These are phyloP conservation scores for Oeneis ivallda DNA, from an alignment of 2,888 invertebrate genomes.

Conservation along the genomic window DNA sequence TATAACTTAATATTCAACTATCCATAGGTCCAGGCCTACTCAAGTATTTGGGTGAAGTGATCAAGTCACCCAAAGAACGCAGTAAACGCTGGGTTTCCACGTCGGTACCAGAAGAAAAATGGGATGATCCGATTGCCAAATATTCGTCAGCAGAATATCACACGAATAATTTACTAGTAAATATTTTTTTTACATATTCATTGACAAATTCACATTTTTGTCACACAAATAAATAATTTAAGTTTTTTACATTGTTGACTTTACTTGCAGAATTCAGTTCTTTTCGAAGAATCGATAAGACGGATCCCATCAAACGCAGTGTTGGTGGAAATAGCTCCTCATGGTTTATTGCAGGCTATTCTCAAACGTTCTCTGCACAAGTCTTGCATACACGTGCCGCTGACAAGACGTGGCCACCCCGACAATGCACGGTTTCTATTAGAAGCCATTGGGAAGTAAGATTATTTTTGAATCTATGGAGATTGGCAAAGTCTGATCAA, in stretches of 20 bases:
- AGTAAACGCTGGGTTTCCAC: slow-evolving; percentile 90
- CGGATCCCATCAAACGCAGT: slow-evolving; percentile 90
- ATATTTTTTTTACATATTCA: slow-evolving; percentile 18
- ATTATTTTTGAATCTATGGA: not conserved
- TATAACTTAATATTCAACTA: not conserved
- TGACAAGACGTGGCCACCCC: slow-evolving; percentile 86
- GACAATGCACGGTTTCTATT: slow-evolving; percentile 82
- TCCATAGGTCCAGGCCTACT: slow-evolving; percentile 74
- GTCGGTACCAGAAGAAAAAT: slow-evolving; percentile 85
- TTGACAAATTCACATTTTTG: not conserved
- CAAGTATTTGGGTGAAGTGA: slow-evolving; percentile 80
- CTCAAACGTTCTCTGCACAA: slow-evolving; percentile 87
- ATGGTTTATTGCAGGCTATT: slow-evolving; percentile 93
- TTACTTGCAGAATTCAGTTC: slow-evolving; percentile 82
- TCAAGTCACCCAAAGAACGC: slow-evolving; percentile 82
- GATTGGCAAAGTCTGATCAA: too few relatives aligned
- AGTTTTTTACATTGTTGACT: not conserved
- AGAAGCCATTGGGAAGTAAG: slow-evolving; percentile 84
- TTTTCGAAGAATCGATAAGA: slow-evolving; percentile 90
- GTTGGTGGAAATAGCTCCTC: slow-evolving; percentile 94
- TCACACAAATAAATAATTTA: not conserved
- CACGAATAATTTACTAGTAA: slow-evolving; percentile 88
- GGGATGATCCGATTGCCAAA: slow-evolving; percentile 71
- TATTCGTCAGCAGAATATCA: slow-evolving; percentile 91
- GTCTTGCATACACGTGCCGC: slow-evolving; percentile 84